phyloP scores from a whole-genome alignment of 1,140 invertebrate species.

The Cyrtorhinus lividipennis region DNA sequence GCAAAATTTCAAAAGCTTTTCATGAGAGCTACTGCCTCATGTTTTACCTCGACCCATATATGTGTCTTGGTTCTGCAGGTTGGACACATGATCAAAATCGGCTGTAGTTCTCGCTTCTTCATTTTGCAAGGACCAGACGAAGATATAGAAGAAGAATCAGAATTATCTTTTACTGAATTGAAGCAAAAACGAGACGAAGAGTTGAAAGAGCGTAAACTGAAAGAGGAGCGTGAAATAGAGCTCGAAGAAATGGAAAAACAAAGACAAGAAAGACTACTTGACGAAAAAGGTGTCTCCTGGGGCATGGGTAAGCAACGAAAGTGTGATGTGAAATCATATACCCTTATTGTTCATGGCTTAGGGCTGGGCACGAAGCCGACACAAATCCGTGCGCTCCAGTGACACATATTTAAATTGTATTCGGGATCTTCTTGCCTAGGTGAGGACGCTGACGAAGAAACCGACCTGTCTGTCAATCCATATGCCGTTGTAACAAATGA shows the following conservation, averaged over 20 bases:
- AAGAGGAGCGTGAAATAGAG: slow-evolving; percentile 34
- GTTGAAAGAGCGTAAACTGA: slow-evolving; percentile 37
- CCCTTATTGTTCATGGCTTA: no score
- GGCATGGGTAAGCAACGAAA: slow-evolving; percentile 58
- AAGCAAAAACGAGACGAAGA: slow-evolving; percentile 44
- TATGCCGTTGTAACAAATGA: slow-evolving; percentile 67
- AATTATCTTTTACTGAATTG: slow-evolving; percentile 63
- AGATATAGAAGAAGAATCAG: slow-evolving; percentile 75
- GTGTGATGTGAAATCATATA: no score
- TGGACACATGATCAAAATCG: slow-evolving; percentile 85
- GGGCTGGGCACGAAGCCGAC: no score
- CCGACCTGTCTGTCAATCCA: slow-evolving; percentile 65
- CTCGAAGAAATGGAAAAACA: slow-evolving; percentile 35
- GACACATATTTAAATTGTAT: no score
- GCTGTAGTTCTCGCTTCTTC: slow-evolving; percentile 70
- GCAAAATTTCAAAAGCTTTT: no score
- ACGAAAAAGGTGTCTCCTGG: slow-evolving; percentile 70
- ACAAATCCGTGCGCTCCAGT: no score
- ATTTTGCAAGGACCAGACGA: slow-evolving; percentile 71
- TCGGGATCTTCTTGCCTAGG: slow-evolving; percentile 30
- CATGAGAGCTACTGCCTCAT: no score
- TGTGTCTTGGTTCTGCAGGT: no score
- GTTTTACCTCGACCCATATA: no score
- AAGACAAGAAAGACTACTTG: slow-evolving; percentile 30
- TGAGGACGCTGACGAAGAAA: slow-evolving; percentile 80